Base-by-base conservation (phyloP, 2,113 vertebrate genomes). In the Nycticorax nycticorax region DNA sequence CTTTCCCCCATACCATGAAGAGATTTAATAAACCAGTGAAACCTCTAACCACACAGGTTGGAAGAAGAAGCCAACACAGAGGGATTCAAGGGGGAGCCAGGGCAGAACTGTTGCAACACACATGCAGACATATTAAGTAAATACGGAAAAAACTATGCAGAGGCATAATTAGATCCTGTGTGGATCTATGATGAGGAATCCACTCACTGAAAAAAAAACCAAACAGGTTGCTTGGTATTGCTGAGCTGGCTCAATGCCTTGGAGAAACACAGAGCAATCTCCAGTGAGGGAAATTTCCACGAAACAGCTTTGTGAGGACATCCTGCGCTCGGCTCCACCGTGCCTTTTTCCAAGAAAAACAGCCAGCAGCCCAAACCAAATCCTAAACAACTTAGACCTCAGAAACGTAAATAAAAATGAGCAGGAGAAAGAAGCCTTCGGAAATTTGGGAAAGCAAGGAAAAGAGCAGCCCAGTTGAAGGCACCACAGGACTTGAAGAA, bases 391-490 rank as follows among this genome's bases (percentile, higher is more conserved):
- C 9, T 3, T 43, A 95, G 96, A 96, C 96, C 95, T 98, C 97
- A 98, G 94, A 96, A 98, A 98, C 3, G 1, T 96, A 98, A 98
- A 98, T 96, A 98, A 97, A 97, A 98, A 96, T 32, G 91, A 96
- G 84, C 69, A 95, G 95, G 92, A 97, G 95, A 97, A 97, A 95
- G 87, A 97, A 97, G 64, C 69, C 69, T 97, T 96, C 6, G 53
- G 96, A 97, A 96, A 84, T 95, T 45, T 92, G 92, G 87, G 96
- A 97, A 95, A 93, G 89, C 86, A 97, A 80, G 39, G 64, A 81
- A 69, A 92, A 77, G 53, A 79, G 73, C 55, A 77, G 55, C 96
- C 92, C 88, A 94, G 94, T 69, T 96, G 92, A 98, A 97, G 95
- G 91, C 90, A 96, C 92, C 79, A 27, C 85, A 88, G 89, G 84